Conservation (phyloP, 2,113 vertebrate species). For the rat (Rattus norvegicus) region DNA sequence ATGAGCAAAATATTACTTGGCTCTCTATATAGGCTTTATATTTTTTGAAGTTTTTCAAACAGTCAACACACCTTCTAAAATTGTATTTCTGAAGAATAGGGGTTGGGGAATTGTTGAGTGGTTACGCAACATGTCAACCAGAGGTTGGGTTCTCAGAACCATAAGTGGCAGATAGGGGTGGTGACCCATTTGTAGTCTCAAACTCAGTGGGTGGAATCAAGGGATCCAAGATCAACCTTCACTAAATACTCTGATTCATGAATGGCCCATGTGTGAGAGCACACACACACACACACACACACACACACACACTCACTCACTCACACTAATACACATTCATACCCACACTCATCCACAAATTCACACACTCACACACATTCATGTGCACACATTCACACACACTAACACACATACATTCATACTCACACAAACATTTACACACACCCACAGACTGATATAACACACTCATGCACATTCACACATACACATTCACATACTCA, state of each 20-base stretch:
- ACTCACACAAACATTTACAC: not conserved
- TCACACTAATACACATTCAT: not conserved
- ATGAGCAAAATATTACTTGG: not conserved
- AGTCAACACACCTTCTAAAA: not conserved
- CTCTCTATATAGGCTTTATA: not conserved
- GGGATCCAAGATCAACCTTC: not conserved
- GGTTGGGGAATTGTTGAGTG: not conserved
- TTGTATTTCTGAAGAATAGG: not conserved
- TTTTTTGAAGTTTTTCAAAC: slow-evolving; percentile 46
- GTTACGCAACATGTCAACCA: not conserved
- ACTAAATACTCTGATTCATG: not conserved
- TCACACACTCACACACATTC: no score
- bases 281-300: not conserved
- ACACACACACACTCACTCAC: not conserved
- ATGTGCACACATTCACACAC: not conserved
- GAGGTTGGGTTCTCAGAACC: not conserved
- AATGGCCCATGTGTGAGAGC: not conserved
- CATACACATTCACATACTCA: no score
- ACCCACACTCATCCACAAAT: no score
- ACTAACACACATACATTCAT: not conserved
- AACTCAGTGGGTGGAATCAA: not conserved
- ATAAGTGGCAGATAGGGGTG: not conserved
- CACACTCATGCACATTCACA: no score
- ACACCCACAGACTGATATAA: no score
- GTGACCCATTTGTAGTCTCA: not conserved